A percentile compares a stretch with the other conserved stretches of the same genome.
Evolutionary conservation across 2,113 vertebrate species (phyloP).

Genomic region (Dolichotis patagonum): DNA sequence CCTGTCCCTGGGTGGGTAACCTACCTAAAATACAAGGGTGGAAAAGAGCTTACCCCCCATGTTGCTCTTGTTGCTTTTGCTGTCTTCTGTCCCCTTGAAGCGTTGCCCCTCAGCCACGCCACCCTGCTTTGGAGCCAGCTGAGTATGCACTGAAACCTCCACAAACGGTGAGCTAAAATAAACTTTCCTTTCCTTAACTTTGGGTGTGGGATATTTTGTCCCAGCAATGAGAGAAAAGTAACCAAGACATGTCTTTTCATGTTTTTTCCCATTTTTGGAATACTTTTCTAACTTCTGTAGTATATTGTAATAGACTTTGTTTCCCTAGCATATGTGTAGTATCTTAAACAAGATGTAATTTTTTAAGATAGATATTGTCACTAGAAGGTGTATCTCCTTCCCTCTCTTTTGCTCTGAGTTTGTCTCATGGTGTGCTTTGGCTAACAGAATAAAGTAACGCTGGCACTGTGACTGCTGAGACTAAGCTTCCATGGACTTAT

Average conservation of each 20-base stretch:
- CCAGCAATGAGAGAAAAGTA: neutral
- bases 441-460: accelerated
- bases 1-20: neutral
- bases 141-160: neutral
- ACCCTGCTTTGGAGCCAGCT: neutral
- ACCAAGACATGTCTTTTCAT: neutral
- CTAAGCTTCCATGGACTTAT: neutral
- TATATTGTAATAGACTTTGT: neutral
- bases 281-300: neutral
- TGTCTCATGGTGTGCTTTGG: too few relatives aligned
- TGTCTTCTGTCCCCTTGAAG: neutral
- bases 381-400: too few relatives aligned
- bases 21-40: neutral
- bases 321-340: too few relatives aligned
- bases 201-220: neutral
- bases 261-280: neutral
- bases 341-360: accelerated
- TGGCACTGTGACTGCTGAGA: neutral
- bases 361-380: neutral
- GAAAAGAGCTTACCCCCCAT: neutral
- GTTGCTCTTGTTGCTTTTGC: neutral
- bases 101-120: too few relatives aligned
- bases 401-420: neutral
- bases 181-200: neutral
- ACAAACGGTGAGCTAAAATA: neutral